These are phyloP conservation scores for Neodiprion pinetum DNA, from an alignment of 1,140 invertebrate species.

Conservation along the genomic window DNA sequence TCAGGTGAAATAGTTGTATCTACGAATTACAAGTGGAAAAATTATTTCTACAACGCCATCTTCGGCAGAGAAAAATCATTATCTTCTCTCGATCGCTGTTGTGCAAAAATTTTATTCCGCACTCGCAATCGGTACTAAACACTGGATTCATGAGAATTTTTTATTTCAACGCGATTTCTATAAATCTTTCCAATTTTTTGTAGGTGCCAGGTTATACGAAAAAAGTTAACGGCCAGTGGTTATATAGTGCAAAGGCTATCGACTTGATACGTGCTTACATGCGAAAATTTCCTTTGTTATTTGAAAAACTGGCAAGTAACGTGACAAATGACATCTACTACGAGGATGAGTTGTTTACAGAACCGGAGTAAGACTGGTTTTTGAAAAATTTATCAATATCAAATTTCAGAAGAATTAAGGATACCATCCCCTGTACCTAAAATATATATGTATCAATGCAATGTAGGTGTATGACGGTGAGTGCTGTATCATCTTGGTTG, in stretches of 20 bases:
- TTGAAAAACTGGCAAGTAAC: slow-evolving; percentile 66
- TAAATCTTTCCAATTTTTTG: slow-evolving; percentile 36
- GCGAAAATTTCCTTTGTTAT: slow-evolving; percentile 75
- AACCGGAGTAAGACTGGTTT: slow-evolving; percentile 53
- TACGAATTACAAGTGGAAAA: no score
- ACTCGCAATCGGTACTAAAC: no score
- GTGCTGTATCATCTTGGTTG: slow-evolving; percentile 74
- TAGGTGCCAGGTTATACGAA: slow-evolving; percentile 84
- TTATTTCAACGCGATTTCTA: no score
- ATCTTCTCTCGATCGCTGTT: no score
- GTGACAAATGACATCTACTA: slow-evolving; percentile 67
- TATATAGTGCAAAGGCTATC: slow-evolving; percentile 81
- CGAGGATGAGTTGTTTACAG: slow-evolving; percentile 72
- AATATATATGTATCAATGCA: slow-evolving; percentile 5
- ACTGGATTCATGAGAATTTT: no score
- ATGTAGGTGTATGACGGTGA: slow-evolving; percentile 63
- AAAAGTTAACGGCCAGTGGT: slow-evolving; percentile 75
- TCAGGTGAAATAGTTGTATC: no score
- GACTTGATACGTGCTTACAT: slow-evolving; percentile 76
- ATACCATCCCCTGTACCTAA: not conserved
- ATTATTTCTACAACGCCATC: no score
- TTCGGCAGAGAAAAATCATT: no score
- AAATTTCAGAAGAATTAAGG: slow-evolving; percentile 13
- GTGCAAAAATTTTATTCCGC: no score
- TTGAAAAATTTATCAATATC: not conserved